Percentiles rank a stretch among this genome's conserved stretches.
Conservation (phyloP, 2,113 vertebrate species). For the Riparia riparia region DNA sequence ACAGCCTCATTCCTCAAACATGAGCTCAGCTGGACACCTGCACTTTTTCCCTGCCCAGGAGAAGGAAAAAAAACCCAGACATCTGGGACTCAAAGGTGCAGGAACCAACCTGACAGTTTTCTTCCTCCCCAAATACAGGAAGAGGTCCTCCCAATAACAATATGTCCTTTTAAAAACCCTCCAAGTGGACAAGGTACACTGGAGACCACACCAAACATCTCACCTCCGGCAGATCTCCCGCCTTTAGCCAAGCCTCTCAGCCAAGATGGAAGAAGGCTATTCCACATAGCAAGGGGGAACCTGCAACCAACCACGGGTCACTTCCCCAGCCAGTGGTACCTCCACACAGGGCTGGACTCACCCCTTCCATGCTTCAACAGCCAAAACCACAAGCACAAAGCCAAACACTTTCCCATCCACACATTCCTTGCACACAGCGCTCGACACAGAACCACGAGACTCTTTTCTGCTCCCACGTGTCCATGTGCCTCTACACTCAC, state of each 20-base stretch:
- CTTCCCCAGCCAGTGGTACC: background rate
- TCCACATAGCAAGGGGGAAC: background rate
- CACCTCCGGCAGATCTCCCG: background rate
- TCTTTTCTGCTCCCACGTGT: fast-evolving
- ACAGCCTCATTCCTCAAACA: background rate
- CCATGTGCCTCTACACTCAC: fast-evolving
- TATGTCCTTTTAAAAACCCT: background rate
- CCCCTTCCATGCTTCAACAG: background rate
- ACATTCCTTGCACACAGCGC: fast-evolving
- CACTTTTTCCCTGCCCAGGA: background rate
- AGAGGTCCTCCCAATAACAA: background rate
- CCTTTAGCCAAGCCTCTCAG: background rate
- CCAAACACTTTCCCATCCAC: background rate
- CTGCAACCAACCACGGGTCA: background rate
- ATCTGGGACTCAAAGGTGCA: background rate
- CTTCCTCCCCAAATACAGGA: background rate
- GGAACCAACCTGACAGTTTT: background rate
- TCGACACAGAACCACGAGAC: fast-evolving
- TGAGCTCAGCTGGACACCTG: background rate
- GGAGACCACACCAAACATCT: background rate
- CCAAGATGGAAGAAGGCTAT: background rate
- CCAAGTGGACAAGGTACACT: background rate
- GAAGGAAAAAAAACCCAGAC: background rate
- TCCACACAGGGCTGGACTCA: background rate
- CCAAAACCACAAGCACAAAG: background rate